These are phyloP conservation scores for Amniataba percoides DNA, from an alignment of 2,797 vertebrate genomes.

Conservation along the genomic window DNA sequence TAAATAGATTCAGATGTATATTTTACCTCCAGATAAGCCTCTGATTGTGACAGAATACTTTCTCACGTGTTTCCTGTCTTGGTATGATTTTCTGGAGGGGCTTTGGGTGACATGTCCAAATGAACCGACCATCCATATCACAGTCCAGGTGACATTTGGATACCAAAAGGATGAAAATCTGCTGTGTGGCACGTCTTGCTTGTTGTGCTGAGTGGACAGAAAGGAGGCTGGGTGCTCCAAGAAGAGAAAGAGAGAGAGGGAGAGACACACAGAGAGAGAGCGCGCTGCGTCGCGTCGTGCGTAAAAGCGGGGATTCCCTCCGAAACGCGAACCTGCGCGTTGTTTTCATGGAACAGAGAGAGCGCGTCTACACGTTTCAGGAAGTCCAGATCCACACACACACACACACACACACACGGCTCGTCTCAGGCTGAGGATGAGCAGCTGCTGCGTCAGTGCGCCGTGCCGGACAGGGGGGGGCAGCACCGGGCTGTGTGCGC, in stretches of 20 bases:
- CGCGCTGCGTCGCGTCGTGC: conserved; percentile 43
- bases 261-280: too few species aligned
- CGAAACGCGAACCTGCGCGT: conserved; percentile 17
- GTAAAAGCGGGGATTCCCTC: conserved; percentile 70
- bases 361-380: neutral
- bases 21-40: neutral
- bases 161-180: neutral
- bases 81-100: neutral
- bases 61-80: neutral
- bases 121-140: neutral
- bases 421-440: neutral
- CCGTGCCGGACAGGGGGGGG: conserved; percentile 79
- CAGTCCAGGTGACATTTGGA: neutral
- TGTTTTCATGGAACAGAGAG: neutral
- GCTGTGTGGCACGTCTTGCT: neutral
- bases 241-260: too few species aligned
- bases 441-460: conserved; percentile 49
- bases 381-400: neutral
- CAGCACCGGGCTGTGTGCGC: conserved; percentile 74
- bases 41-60: neutral
- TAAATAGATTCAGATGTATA: too few species aligned
- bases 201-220: conserved; percentile 61
- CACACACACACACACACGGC: neutral
- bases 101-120: neutral
- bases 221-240: neutral